phyloP scores from a whole-genome alignment of 2,113 vertebrate species.

The Ondatra zibethicus region DNA sequence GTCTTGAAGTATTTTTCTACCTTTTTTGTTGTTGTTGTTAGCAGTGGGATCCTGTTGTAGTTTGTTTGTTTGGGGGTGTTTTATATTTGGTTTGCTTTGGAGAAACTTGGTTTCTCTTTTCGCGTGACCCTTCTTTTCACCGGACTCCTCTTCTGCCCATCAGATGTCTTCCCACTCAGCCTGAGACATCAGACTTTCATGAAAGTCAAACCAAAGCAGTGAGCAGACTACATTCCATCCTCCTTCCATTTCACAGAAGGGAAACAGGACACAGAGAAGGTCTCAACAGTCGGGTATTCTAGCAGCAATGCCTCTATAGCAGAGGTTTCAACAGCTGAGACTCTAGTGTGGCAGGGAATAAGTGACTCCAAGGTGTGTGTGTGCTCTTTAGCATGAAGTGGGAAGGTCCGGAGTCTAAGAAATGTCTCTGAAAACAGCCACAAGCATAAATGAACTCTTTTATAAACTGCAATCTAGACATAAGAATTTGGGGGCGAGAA shows the following conservation, averaged over 20 bases:
- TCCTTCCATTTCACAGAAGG: neutral
- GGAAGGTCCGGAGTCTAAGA: neutral
- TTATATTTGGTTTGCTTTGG: neutral
- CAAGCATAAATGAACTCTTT: neutral
- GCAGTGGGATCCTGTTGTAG: neutral
- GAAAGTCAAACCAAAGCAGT: neutral
- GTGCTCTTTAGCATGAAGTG: neutral
- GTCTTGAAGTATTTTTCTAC: neutral
- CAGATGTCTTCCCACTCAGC: neutral
- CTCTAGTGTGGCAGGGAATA: neutral
- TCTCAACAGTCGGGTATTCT: slow-evolving; percentile 25
- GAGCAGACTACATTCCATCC: neutral
- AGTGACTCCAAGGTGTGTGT: neutral
- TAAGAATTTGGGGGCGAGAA: neutral
- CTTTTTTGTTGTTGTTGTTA: neutral
- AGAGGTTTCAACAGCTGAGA: slow-evolving; percentile 12
- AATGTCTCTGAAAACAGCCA: neutral
- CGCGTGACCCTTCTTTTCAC: neutral
- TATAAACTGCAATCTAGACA: slow-evolving; percentile 4
- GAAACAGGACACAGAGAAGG: neutral
- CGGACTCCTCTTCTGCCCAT: neutral
- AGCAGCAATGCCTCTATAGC: neutral
- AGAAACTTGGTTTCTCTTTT: too few relatives aligned
- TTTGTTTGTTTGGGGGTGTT: neutral
- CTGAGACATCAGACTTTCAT: neutral